Conservation (phyloP, 2,113 vertebrate genomes). For the Jacana jacana region DNA sequence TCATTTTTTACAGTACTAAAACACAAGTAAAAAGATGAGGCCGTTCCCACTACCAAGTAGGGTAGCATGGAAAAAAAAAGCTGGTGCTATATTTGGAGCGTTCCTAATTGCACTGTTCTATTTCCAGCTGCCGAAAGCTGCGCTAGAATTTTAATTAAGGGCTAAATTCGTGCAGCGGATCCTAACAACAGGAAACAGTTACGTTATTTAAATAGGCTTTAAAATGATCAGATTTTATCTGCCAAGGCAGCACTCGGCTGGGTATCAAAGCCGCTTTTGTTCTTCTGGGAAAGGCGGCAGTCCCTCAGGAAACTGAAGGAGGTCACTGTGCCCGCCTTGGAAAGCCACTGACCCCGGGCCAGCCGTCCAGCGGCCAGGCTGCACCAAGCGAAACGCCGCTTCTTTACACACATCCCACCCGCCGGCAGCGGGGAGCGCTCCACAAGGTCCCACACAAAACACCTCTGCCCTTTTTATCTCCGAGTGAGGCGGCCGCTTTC, state of each 20-base stretch:
- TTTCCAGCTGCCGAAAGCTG: conserved; percentile 55
- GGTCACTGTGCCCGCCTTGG: background rate
- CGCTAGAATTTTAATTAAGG: conserved; percentile 64
- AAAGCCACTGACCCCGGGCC: background rate
- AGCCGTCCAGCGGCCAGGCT: no score
- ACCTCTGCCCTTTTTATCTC: background rate
- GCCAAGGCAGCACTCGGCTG: background rate
- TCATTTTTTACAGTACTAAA: background rate
- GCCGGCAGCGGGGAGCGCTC: accelerated
- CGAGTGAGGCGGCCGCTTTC: accelerated
- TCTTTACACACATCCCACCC: background rate
- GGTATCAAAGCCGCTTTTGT: conserved; percentile 26
- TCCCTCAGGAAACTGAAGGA: background rate
- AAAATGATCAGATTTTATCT: conserved; percentile 24
- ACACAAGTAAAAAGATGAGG: background rate
- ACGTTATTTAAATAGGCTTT: conserved; percentile 45
- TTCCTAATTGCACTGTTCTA: conserved; percentile 64
- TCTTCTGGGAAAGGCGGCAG: background rate
- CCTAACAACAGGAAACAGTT: conserved; percentile 41
- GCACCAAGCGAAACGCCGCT: background rate
- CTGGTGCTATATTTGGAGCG: conserved; percentile 47
- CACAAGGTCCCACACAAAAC: accelerated
- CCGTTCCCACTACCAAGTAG: background rate
- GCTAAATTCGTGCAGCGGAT: conserved; percentile 35
- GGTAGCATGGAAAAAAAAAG: background rate